Percentiles rank a stretch among this genome's conserved stretches.
Conservation (phyloP, 2,113 vertebrate genomes). For the Hyperopisus bebe region DNA sequence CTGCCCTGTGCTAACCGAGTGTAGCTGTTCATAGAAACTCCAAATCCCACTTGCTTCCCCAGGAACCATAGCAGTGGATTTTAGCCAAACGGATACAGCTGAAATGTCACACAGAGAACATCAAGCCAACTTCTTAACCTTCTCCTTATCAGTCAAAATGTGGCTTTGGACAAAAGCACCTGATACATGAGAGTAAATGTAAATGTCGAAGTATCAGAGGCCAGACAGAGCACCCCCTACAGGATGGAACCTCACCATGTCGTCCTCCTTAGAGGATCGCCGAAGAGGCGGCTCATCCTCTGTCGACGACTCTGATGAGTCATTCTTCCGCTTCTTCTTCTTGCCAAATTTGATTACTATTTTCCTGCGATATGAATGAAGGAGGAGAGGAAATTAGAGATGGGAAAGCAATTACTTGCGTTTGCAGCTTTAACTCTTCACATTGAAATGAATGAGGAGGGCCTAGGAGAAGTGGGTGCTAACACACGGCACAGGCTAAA, state of each 20-base stretch:
- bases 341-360: conserved; percentile 94
- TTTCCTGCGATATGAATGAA: conserved; percentile 62
- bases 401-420: neutral
- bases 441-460: neutral
- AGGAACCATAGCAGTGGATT: neutral
- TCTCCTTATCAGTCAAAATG: neutral
- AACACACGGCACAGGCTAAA: neutral
- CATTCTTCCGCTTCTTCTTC: conserved; percentile 90
- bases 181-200: neutral
- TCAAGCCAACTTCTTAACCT: neutral
- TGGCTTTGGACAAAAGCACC: neutral
- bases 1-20: neutral
- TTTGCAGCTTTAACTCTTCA: neutral
- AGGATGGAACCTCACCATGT: conserved; percentile 65
- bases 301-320: conserved; percentile 85
- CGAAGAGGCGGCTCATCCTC: conserved; percentile 75
- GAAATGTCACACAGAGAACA: neutral
- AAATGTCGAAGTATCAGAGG: neutral
- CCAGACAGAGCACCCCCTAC: neutral
- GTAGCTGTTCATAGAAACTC: neutral
- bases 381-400: conserved; percentile 14
- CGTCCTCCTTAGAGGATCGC: conserved; percentile 69
- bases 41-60: neutral
- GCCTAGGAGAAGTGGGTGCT: neutral
- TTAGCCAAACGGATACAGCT: neutral